phyloP scores from a whole-genome alignment of 2,797 vertebrate species.

The Orientallactaga sibirica region DNA sequence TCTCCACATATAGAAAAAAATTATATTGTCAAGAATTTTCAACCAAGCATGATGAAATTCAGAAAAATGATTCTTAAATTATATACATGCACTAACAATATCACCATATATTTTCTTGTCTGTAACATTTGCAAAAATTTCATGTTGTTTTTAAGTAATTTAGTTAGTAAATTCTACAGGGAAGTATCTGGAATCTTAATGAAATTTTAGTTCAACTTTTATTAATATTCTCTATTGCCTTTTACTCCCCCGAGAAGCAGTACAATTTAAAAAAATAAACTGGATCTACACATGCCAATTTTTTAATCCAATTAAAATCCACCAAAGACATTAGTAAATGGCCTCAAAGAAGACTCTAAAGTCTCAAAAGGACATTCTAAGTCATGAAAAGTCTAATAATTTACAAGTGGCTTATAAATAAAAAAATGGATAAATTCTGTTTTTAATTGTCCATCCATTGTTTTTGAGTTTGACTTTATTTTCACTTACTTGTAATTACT shows the following conservation, averaged over 20 bases:
- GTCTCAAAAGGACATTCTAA: conserved; percentile 10
- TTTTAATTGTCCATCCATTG: conserved; percentile 31
- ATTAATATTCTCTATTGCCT: conserved; percentile 53
- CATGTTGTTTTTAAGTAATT: conserved; percentile 60
- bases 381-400: conserved; percentile 33
- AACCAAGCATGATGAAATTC: conserved; percentile 21
- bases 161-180: conserved; percentile 64
- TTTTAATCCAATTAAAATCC: conserved; percentile 66
- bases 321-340: conserved; percentile 23
- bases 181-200: conserved; percentile 56
- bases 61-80: background rate
- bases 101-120: background rate
- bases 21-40: background rate
- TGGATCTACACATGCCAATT: conserved; percentile 36
- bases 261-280: conserved; percentile 55
- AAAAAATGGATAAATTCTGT: conserved; percentile 16
- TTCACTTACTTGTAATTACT: background rate
- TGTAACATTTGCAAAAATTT: conserved; percentile 60
- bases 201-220: conserved; percentile 51
- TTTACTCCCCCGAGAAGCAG: conserved; percentile 42
- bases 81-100: conserved; percentile 1
- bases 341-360: conserved; percentile 46
- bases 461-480: conserved; percentile 9
- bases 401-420: conserved; percentile 49
- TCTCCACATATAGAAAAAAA: conserved; percentile 40